These are phyloP conservation scores for Polyodon spathula DNA, from an alignment of 2,113 vertebrate species.

Conservation along the genomic window DNA sequence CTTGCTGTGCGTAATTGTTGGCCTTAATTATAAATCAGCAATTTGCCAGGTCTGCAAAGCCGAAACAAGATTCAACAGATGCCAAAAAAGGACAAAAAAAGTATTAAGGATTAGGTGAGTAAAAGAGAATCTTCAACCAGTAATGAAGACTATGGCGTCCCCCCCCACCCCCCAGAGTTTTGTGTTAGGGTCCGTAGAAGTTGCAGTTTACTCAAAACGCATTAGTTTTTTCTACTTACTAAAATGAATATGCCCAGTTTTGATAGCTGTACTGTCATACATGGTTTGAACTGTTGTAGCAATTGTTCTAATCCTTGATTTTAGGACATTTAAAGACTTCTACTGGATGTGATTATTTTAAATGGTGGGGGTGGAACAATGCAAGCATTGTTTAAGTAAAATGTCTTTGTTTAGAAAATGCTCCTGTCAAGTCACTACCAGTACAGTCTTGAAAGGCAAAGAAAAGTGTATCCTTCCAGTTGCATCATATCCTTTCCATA, in stretches of 20 bases:
- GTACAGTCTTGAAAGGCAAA: conserved; percentile 49
- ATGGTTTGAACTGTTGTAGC: too few relatives aligned
- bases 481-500: conserved; percentile 58
- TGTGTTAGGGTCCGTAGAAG: not conserved
- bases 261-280: too few relatives aligned
- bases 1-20: not conserved
- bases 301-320: too few relatives aligned
- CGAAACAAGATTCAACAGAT: conserved; percentile 69
- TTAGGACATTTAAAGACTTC: not conserved
- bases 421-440: conserved; percentile 37
- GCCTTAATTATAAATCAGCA: conserved; percentile 67
- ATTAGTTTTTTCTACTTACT: too few relatives aligned
- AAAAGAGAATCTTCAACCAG: not conserved
- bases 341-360: conserved; percentile 26
- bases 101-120: conserved; percentile 37
- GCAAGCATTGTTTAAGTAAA: conserved; percentile 19
- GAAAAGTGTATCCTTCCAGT: conserved; percentile 55
- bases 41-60: conserved; percentile 90
- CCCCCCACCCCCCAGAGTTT: not conserved
- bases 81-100: conserved; percentile 40
- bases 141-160: not conserved
- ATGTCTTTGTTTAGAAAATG: conserved; percentile 53
- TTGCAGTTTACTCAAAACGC: not conserved
- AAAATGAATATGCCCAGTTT: too few relatives aligned
- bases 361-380: not conserved